Evolutionary conservation across 2,797 vertebrate species (phyloP), one percentile per base, ranked within the genome.

Genomic region (Halcyon badia): DNA sequence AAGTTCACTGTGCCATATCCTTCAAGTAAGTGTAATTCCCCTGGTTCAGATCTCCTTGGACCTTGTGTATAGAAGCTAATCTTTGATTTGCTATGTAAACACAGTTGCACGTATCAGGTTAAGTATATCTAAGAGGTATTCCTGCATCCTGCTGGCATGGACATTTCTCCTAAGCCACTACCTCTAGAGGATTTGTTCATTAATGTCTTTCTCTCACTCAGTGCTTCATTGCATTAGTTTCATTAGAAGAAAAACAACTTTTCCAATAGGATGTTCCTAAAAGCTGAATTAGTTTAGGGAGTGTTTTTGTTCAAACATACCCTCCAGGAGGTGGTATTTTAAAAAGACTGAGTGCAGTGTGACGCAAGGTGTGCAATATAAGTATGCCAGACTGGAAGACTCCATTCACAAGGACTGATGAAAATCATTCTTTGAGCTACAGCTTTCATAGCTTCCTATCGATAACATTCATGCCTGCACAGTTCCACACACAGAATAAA

Each of bases 31-130:
- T 56, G 7, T 71, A 83, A 77, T 60, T 80, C 68, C 68, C 22
- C 30, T 61, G 17, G 14, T 93, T 80, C 52, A 87, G 35, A 64
- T 92, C 70, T 89, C 71, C 60, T 75, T 16, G 3, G 60, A 52
- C 56, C 56, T 68, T 39, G 10, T 60, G 70, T 57, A 68, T 11
- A 80, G 70, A 65, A 77, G 77, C 8, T 84, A 61, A 92, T 82
- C 58, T 82, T 66, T 77, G 73, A 82, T 87, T 94, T 94, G 81
- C 64, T 89, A 1, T 70, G 42, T 46, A 94, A 95, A 94, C 85
- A 88, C 21, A 57, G 56, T 87, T 93, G 83, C 44, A 72, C 24
- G 65, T 25, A 73, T 19, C 49, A 85, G 25, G 48, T 61, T 87
- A 90, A 91, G 48, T 30, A 37, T 26, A 25, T 37, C 46, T 90